A percentile compares a stretch with the other conserved stretches of the same genome.
Conservation (phyloP, 2,113 vertebrate genomes). For the Gavia stellata region DNA sequence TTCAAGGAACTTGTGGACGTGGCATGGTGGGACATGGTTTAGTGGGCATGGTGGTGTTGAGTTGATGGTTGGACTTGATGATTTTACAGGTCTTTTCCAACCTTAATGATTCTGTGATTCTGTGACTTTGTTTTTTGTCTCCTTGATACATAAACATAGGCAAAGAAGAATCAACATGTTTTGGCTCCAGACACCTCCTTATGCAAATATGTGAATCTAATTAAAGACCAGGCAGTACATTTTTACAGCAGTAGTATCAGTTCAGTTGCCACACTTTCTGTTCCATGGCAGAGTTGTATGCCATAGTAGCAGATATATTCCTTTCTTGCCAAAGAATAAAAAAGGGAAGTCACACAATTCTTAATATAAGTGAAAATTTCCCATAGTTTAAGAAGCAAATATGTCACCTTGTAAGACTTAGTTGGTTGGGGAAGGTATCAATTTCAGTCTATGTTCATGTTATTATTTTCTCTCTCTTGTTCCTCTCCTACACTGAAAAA, state of each 20-base stretch:
- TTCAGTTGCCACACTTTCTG: not conserved
- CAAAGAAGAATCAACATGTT: not conserved
- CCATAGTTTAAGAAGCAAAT: not conserved
- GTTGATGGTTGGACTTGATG: too few species aligned
- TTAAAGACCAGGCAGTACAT: not conserved
- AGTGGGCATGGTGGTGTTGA: too few species aligned
- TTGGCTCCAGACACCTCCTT: not conserved
- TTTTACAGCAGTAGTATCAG: not conserved
- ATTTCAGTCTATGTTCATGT: not conserved
- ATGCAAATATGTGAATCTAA: not conserved
- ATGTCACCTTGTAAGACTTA: not conserved
- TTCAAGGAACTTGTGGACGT: too few species aligned
- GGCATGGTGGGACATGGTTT: too few species aligned
- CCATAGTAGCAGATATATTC: not conserved
- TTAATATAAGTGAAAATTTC: not conserved
- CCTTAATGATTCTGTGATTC: too few species aligned
- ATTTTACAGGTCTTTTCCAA: too few species aligned
- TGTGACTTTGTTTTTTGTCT: not conserved
- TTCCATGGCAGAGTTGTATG: not conserved
- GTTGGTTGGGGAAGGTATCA: not conserved
- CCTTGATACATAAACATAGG: not conserved
- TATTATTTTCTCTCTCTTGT: not conserved
- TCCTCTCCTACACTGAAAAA: not conserved
- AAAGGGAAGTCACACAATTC: not conserved
- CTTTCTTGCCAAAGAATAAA: not conserved